A percentile compares a stretch with the other conserved stretches of the same genome.
Evolutionary conservation across 2,888 invertebrate genomes (phyloP).

Genomic region (Zaprionus bogoriensis): DNA sequence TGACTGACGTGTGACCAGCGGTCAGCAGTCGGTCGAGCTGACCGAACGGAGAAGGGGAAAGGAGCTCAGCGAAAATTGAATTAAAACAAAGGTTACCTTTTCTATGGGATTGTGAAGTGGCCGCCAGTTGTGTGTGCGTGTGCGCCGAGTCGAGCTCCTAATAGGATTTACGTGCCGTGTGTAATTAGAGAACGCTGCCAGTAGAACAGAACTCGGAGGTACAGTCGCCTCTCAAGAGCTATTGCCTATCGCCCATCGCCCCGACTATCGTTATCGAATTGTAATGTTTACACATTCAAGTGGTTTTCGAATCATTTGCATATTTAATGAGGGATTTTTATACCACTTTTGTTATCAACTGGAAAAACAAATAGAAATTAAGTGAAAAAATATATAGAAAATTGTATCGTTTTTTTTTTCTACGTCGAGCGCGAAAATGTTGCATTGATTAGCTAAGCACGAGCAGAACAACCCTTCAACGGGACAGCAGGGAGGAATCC

Average conservation of each 20-base stretch:
- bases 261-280: conserved; percentile 36
- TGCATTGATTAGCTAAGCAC: conserved; percentile 51
- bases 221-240: conserved; percentile 23
- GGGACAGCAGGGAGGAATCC: conserved; percentile 11
- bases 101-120: conserved; percentile 36
- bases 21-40: conserved; percentile 34
- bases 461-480: conserved; percentile 39
- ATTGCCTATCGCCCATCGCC: conserved; percentile 2
- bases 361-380: conserved; percentile 76
- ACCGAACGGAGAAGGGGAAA: background rate
- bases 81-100: conserved; percentile 63
- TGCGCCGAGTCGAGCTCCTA: conserved; percentile 31
- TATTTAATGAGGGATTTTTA: conserved; percentile 62
- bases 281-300: conserved; percentile 75
- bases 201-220: too few species aligned
- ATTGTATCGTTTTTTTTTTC: conserved; percentile 41
- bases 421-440: background rate
- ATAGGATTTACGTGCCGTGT: conserved; percentile 68
- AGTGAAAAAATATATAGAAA: conserved; percentile 67
- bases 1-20: conserved; percentile 73
- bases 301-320: conserved; percentile 71
- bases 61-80: conserved; percentile 52
- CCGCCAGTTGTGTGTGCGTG: conserved; percentile 47
- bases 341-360: conserved; percentile 62
- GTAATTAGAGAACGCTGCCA: conserved; percentile 59